phyloP scores from a whole-genome alignment of 2,888 invertebrate genomes.

The Eupithecia dodoneata region DNA sequence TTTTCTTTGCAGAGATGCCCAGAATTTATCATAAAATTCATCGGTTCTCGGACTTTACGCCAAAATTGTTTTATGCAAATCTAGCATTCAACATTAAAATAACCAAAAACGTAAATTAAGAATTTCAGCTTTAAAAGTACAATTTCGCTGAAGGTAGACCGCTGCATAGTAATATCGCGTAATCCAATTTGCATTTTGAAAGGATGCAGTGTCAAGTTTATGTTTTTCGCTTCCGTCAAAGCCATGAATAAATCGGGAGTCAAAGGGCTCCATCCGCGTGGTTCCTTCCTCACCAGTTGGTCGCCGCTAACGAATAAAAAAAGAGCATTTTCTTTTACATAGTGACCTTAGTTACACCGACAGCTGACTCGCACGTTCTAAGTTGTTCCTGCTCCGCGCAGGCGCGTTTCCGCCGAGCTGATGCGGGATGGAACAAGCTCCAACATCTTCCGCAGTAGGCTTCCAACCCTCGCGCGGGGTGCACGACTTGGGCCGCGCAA shows the following conservation, averaged over 20 bases:
- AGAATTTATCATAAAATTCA: not conserved
- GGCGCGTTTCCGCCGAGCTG: conserved; percentile 58
- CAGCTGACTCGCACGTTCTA: conserved; percentile 68
- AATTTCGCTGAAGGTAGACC: conserved; percentile 25
- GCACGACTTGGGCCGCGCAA: conserved; percentile 44
- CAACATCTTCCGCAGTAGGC: conserved; percentile 70
- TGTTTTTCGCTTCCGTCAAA: conserved; percentile 23
- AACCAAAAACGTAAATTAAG: conserved; percentile 18
- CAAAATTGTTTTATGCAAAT: conserved; percentile 9
- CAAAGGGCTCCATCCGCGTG: conserved; percentile 20
- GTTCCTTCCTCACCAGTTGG: conserved; percentile 3
- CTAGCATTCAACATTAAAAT: conserved; percentile 16
- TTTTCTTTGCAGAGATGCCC: no score
- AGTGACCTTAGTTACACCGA: conserved; percentile 75
- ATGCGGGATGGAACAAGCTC: conserved; percentile 69
- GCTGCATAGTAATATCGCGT: conserved; percentile 35
- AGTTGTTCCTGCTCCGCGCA: conserved; percentile 55
- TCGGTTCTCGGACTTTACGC: not conserved
- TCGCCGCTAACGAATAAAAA: conserved; percentile 18
- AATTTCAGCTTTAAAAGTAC: conserved; percentile 18
- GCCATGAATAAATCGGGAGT: conserved; percentile 31
- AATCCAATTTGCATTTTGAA: conserved; percentile 35
- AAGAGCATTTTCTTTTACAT: conserved; percentile 61
- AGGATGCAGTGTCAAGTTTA: conserved; percentile 34
- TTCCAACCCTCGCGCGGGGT: conserved; percentile 47